These are phyloP conservation scores for Mus caroli DNA, from an alignment of 2,797 vertebrate species.

Conservation along the genomic window DNA sequence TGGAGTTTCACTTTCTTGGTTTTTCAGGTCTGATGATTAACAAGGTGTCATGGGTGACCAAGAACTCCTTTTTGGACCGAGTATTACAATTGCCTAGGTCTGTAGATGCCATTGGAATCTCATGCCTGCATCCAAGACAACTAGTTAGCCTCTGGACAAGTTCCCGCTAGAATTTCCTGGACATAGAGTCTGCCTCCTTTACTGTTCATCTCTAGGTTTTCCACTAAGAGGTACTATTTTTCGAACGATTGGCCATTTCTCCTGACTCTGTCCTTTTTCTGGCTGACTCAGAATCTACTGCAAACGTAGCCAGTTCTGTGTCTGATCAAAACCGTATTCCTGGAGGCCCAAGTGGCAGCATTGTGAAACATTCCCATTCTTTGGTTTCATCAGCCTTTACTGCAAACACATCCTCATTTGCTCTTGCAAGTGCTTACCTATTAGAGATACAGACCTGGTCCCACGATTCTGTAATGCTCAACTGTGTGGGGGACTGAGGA, in stretches of 20 bases:
- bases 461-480: background rate
- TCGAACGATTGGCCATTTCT: background rate
- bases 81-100: background rate
- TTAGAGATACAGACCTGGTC: background rate
- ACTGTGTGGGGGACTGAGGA: background rate
- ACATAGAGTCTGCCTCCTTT: background rate
- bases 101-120: background rate
- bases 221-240: constrained; percentile 41
- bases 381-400: background rate
- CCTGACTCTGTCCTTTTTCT: background rate
- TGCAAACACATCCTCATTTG: background rate
- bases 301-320: background rate
- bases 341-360: background rate
- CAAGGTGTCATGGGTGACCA: background rate
- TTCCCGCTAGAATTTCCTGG: constrained; percentile 58
- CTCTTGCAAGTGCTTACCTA: background rate
- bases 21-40: constrained; percentile 63
- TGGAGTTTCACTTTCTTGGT: constrained; percentile 44
- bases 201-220: constrained; percentile 47
- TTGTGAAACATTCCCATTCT: background rate
- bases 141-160: constrained; percentile 9
- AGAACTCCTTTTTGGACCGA: background rate
- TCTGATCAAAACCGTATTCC: background rate
- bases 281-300: background rate
- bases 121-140: constrained; percentile 18